These are phyloP conservation scores for Epinephelus awoara DNA, from an alignment of 2,797 vertebrate species.

Conservation along the genomic window DNA sequence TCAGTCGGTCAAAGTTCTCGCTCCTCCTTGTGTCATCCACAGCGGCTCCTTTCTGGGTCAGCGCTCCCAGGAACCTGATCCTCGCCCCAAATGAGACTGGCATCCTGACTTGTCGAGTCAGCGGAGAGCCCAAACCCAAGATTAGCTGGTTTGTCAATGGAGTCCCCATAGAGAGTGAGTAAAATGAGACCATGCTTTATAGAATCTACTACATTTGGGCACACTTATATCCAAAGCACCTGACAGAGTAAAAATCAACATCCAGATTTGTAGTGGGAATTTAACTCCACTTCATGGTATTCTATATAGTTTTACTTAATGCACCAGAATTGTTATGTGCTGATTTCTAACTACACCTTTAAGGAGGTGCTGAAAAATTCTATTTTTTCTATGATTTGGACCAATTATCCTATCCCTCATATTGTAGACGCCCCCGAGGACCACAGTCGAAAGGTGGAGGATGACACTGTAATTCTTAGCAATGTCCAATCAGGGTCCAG, in stretches of 20 bases:
- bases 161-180: slow-evolving; percentile 92
- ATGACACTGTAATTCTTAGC: slow-evolving; percentile 92
- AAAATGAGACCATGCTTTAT: slow-evolving; percentile 3
- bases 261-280: background rate
- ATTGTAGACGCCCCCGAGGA: slow-evolving; percentile 90
- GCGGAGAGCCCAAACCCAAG: slow-evolving; percentile 92
- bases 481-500: slow-evolving; percentile 92
- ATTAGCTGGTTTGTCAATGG: slow-evolving; percentile 95
- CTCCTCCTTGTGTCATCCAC: background rate
- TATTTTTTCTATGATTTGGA: background rate
- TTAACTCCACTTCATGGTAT: background rate
- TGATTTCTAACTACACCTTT: background rate
- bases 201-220: background rate
- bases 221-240: background rate
- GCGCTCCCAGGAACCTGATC: slow-evolving; percentile 93
- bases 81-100: slow-evolving; percentile 95
- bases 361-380: background rate
- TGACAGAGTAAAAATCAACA: background rate
- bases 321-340: background rate
- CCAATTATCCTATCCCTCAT: slow-evolving; percentile 17
- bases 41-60: slow-evolving; percentile 98
- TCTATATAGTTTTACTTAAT: background rate
- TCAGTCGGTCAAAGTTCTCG: too few species aligned
- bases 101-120: slow-evolving; percentile 91
- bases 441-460: slow-evolving; percentile 90